Conservation (phyloP, 1,140 invertebrate species). For the Philaenus spumarius region DNA sequence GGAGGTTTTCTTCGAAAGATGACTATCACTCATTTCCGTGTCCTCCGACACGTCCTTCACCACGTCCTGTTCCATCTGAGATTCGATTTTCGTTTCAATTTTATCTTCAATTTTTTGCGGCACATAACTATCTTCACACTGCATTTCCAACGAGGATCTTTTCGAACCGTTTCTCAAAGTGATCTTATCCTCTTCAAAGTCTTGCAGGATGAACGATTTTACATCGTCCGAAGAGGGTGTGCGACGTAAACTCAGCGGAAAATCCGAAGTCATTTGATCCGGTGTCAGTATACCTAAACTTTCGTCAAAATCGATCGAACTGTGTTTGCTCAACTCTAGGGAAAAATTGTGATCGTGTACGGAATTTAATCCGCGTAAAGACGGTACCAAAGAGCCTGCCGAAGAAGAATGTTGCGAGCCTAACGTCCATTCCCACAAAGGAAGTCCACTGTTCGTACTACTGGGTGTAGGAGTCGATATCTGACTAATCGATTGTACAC, state of each 20-base stretch:
- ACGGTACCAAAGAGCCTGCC: constrained; percentile 31
- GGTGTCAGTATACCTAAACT: constrained; percentile 77
- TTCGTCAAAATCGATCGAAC: constrained; percentile 68
- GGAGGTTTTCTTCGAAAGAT: constrained; percentile 19
- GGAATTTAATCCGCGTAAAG: constrained; percentile 25
- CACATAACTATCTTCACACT: background rate
- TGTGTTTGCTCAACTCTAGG: constrained; percentile 52
- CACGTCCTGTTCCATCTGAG: constrained; percentile 2
- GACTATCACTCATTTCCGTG: constrained; percentile 19
- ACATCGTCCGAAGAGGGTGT: constrained; percentile 3
- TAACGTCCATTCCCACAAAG: constrained; percentile 34
- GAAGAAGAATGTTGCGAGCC: constrained; percentile 34
- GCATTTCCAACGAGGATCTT: constrained; percentile 15
- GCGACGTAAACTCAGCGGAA: constrained; percentile 30
- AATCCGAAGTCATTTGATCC: constrained; percentile 71
- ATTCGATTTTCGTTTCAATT: constrained; percentile 3
- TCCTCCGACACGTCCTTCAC: constrained; percentile 21
- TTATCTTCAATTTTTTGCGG: constrained; percentile 1
- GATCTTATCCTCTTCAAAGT: constrained; percentile 2
- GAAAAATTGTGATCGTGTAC: background rate
- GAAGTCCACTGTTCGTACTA: constrained; percentile 30
- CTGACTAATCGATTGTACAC: constrained; percentile 14
- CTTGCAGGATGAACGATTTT: constrained; percentile 1
- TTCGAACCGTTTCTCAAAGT: background rate
- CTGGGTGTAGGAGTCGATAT: constrained; percentile 22